Percentiles rank a stretch among this genome's conserved stretches.
These are phyloP conservation scores for Pelobates cultripes DNA, from an alignment of 2,797 vertebrate species.

Conservation along the genomic window DNA sequence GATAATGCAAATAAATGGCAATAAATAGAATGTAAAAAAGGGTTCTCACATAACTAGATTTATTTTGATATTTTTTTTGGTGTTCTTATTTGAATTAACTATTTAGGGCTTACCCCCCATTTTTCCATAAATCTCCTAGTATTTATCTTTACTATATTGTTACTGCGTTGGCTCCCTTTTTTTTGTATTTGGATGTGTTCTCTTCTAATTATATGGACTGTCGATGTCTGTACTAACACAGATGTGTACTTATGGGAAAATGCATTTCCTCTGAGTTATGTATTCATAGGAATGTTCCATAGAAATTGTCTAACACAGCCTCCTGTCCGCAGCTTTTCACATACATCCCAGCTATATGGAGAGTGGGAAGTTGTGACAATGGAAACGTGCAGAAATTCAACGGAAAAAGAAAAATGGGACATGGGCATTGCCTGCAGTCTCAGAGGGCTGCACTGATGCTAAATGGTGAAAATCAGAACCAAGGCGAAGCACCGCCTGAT, in stretches of 20 bases:
- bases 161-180: too few species aligned
- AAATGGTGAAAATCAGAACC: slow-evolving; percentile 74
- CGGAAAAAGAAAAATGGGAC: slow-evolving; percentile 63
- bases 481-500: slow-evolving; percentile 68
- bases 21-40: too few species aligned
- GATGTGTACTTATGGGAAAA: not conserved
- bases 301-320: not conserved
- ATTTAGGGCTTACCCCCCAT: too few species aligned
- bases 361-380: slow-evolving; percentile 65
- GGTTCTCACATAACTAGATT: too few species aligned
- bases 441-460: slow-evolving; percentile 72
- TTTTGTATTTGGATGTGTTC: too few species aligned
- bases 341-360: slow-evolving; percentile 82
- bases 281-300: not conserved
- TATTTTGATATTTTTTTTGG: too few species aligned
- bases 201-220: too few species aligned
- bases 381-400: slow-evolving; percentile 56
- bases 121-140: too few species aligned
- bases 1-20: too few species aligned
- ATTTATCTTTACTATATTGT: too few species aligned
- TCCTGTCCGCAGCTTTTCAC: slow-evolving; percentile 80
- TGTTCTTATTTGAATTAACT: too few species aligned
- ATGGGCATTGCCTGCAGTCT: slow-evolving; percentile 66
- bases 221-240: too few species aligned
- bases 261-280: not conserved